Base-by-base conservation (phyloP, 2,113 vertebrate species). In the Conger conger region DNA sequence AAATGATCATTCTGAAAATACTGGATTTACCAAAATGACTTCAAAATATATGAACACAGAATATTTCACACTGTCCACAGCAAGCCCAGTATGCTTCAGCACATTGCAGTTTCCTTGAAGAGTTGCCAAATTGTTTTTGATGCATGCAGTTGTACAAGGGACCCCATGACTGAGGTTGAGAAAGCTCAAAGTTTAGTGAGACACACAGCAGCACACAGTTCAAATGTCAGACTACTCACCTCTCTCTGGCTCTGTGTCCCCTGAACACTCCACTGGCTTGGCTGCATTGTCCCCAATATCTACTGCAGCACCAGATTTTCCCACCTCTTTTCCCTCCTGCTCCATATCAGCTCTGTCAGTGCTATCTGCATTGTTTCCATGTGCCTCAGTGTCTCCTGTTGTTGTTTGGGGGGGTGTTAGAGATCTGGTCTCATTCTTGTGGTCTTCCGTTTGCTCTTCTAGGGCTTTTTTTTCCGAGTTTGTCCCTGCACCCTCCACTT, bases 151-250 rank as follows among this genome's bases (percentile, higher is more conserved):
- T 79, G 36, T 35, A 60, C 23, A 84, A 27, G 33, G 23, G 42
- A 79, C 42, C 11, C 33, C 37, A 27, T 2, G 33, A 30, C 40
- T n/a, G 63, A 37, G n/a, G 82, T 33, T 4, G 68, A 33, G 68
- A 73, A 11, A 73, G 68, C 68, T 30, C 68, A 73, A 4, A 11
- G 27, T 27, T 13, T 5, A 18, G 27, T 36, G 54, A 38, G 37
- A 83, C 3, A 18, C 23, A 45, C 82, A 35, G 37, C 35, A 38
- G n/a, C 18, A 76, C 63, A 82, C 38, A 23, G 45, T 35, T 76
- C 38, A 30, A n/a, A 8, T 6, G 80, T 84, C 38, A 68, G 3
- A 45, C 13, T 88, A 96, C 97, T 98, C 92, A 98, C 96, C 96
- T 84, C 87, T 93, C 87, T 92, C 35, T 8, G 73, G 33, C 78